Conservation (phyloP, 2,888 invertebrate genomes). For the Ectemnius cavifrons region DNA sequence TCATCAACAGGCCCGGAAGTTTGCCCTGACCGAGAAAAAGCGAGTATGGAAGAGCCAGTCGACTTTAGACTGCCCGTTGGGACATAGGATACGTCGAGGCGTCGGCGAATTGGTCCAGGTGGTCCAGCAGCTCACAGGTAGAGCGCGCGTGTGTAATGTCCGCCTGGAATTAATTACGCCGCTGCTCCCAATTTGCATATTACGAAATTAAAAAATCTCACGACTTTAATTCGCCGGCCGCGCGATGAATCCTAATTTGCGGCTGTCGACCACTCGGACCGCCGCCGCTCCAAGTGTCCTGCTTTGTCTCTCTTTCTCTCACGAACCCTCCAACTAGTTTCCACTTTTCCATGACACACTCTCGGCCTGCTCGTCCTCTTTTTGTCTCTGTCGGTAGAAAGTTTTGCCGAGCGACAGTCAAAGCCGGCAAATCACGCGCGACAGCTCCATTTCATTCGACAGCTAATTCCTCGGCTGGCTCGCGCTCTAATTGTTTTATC, state of each 20-base stretch:
- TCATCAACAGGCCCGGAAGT: slow-evolving; percentile 61
- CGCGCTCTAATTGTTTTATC: slow-evolving; percentile 6
- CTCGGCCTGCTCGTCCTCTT: too few relatives aligned
- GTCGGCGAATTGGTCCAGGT: slow-evolving; percentile 16
- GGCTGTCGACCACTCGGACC: slow-evolving; percentile 41
- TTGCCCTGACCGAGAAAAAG: not conserved
- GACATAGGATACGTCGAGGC: slow-evolving; percentile 27
- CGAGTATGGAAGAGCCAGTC: not conserved
- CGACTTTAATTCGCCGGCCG: slow-evolving; percentile 61
- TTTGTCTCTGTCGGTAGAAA: too few relatives aligned
- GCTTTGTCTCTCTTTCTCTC: not conserved
- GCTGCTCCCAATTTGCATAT: slow-evolving; percentile 65
- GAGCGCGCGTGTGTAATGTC: slow-evolving; percentile 56
- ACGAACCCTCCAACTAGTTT: not conserved
- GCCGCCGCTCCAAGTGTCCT: slow-evolving; percentile 28
- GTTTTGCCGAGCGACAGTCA: not conserved
- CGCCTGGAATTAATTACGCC: slow-evolving; percentile 68
- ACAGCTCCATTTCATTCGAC: not conserved
- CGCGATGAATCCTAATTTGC: slow-evolving; percentile 67
- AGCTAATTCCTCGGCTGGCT: not conserved
- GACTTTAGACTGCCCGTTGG: too few relatives aligned
- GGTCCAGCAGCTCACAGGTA: slow-evolving; percentile 40
- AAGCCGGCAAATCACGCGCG: slow-evolving; percentile 3
- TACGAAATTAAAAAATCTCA: slow-evolving; percentile 68
- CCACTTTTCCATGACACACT: too few relatives aligned